phyloP scores from a whole-genome alignment of 2,888 invertebrate genomes.

The Ypsolopha scabrella region DNA sequence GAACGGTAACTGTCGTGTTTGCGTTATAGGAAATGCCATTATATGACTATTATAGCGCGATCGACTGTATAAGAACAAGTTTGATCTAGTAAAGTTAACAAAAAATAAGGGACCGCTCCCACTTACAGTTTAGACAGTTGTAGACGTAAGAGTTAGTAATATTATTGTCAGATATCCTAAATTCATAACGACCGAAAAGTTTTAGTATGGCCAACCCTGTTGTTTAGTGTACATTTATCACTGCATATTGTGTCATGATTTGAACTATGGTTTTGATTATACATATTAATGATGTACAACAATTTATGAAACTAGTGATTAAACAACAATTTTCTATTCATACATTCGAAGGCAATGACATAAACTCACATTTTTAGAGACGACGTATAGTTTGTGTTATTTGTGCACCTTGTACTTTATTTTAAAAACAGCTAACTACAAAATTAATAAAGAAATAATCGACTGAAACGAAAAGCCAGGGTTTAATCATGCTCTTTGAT shows the following conservation, averaged over 20 bases:
- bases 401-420: constrained; percentile 42
- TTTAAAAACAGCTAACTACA: constrained; percentile 9
- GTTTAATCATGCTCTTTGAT: background rate
- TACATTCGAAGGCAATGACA: constrained; percentile 24
- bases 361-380: constrained; percentile 13
- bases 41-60: background rate
- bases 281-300: background rate
- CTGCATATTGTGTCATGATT: constrained; percentile 22
- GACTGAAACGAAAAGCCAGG: background rate
- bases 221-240: constrained; percentile 26
- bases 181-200: constrained; percentile 46
- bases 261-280: background rate
- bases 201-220: constrained; percentile 46
- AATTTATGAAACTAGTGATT: constrained; percentile 18
- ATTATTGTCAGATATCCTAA: constrained; percentile 65
- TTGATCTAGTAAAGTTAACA: constrained; percentile 1
- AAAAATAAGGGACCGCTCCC: constrained; percentile 14
- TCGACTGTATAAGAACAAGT: background rate
- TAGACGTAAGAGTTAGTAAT: constrained; percentile 36
- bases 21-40: background rate
- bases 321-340: constrained; percentile 18
- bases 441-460: background rate
- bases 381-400: constrained; percentile 15
- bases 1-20: constrained; percentile 7
- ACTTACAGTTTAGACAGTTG: constrained; percentile 14